Conservation (phyloP, 2,797 vertebrate species). For the Trichosurus vulpecula region DNA sequence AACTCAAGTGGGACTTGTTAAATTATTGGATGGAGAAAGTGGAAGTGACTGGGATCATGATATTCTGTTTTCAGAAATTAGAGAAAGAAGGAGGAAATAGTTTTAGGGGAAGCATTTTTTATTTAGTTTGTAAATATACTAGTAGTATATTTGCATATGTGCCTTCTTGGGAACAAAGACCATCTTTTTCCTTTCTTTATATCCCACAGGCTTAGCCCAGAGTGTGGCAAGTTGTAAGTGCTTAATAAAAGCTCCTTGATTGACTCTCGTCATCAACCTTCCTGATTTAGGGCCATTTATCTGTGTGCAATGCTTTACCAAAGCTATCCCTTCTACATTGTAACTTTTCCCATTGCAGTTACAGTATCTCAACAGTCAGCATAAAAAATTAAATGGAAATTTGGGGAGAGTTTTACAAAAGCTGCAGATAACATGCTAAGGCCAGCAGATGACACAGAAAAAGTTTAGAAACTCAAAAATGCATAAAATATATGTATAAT, state of each 20-base stretch:
- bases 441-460: background rate
- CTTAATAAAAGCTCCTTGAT: background rate
- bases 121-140: background rate
- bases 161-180: background rate
- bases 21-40: background rate
- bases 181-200: background rate
- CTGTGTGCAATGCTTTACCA: background rate
- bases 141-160: background rate
- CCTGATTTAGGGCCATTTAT: background rate
- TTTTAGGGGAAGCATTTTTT: background rate
- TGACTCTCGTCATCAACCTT: background rate
- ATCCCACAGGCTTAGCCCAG: background rate
- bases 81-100: background rate
- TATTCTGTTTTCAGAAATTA: background rate
- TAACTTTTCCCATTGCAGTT: background rate
- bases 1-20: background rate
- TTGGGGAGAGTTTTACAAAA: background rate
- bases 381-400: background rate
- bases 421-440: background rate
- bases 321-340: no score
- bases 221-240: background rate
- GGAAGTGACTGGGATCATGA: background rate
- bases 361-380: background rate
- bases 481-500: background rate
- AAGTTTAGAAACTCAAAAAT: background rate